A percentile compares a stretch with the other conserved stretches of the same genome.
Conservation (phyloP, 2,888 invertebrate genomes). For the Leucophora obtusa region DNA sequence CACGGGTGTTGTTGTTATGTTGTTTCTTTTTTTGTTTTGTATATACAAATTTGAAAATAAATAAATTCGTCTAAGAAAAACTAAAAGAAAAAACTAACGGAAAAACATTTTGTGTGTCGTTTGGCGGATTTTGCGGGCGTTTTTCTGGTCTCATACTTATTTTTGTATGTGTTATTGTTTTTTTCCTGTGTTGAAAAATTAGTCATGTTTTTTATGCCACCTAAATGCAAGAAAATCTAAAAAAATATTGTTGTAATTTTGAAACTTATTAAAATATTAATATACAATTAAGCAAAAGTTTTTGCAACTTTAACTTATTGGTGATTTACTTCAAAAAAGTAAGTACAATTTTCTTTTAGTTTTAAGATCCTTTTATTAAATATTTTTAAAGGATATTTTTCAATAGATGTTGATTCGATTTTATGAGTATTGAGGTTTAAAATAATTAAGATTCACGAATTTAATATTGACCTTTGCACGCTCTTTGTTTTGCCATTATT, state of each 20-base stretch:
- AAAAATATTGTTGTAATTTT: slow-evolving; percentile 18
- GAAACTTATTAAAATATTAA: neutral
- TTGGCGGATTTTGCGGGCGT: slow-evolving; percentile 44
- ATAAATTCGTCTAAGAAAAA: slow-evolving; percentile 10
- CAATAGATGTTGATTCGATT: neutral
- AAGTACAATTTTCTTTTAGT: slow-evolving; percentile 17
- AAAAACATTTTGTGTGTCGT: slow-evolving; percentile 31
- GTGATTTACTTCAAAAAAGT: neutral
- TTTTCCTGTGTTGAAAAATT: slow-evolving; percentile 25
- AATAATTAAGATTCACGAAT: neutral
- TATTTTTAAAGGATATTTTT: neutral
- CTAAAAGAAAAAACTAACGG: slow-evolving; percentile 25
- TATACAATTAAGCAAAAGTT: neutral
- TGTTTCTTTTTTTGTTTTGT: slow-evolving; percentile 16
- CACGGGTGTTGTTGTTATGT: slow-evolving; percentile 17
- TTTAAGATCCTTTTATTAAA: neutral
- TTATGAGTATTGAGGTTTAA: neutral
- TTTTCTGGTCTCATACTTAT: slow-evolving; percentile 29
- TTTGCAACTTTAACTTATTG: slow-evolving; percentile 1
- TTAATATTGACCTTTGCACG: slow-evolving; percentile 31
- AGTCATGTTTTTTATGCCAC: slow-evolving; percentile 38
- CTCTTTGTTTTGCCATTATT: slow-evolving; percentile 15
- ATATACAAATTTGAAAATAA: slow-evolving; percentile 37
- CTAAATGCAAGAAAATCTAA: slow-evolving; percentile 29
- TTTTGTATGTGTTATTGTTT: slow-evolving; percentile 32